phyloP scores from a whole-genome alignment of 2,113 vertebrate genomes.

The Aspidoscelis tigris region DNA sequence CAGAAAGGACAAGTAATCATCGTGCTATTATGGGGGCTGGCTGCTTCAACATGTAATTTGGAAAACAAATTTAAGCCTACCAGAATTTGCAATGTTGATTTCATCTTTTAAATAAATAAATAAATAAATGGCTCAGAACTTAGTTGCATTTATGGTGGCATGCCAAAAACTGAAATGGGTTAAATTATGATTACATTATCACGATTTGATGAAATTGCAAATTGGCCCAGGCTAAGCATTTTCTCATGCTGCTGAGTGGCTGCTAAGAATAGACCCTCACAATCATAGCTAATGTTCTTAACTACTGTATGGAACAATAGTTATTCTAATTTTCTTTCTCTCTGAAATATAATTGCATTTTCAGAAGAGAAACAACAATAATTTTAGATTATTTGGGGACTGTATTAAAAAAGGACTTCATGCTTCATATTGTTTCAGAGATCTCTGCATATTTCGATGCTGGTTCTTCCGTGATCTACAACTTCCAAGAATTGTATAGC shows the following conservation, averaged over 20 bases:
- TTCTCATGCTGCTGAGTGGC: neutral
- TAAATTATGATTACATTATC: neutral
- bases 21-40: too few species aligned
- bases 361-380: neutral
- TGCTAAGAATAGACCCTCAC: neutral
- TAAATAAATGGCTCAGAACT: neutral
- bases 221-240: neutral
- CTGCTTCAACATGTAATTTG: too few species aligned
- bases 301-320: neutral
- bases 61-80: too few species aligned
- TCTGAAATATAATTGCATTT: neutral
- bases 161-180: neutral
- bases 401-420: slow-evolving; percentile 12
- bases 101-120: neutral
- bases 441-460: slow-evolving; percentile 88
- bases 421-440: slow-evolving; percentile 77
- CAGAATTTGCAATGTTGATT: neutral
- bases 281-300: neutral
- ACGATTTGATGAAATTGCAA: neutral
- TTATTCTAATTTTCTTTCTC: slow-evolving; percentile 9
- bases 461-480: slow-evolving; percentile 84
- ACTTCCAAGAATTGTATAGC: slow-evolving; percentile 88
- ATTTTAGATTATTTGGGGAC: neutral
- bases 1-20: too few species aligned
- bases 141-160: neutral